Evolutionary conservation across 2,113 vertebrate genomes (phyloP).

Genomic region (Lampris megalopsis): DNA sequence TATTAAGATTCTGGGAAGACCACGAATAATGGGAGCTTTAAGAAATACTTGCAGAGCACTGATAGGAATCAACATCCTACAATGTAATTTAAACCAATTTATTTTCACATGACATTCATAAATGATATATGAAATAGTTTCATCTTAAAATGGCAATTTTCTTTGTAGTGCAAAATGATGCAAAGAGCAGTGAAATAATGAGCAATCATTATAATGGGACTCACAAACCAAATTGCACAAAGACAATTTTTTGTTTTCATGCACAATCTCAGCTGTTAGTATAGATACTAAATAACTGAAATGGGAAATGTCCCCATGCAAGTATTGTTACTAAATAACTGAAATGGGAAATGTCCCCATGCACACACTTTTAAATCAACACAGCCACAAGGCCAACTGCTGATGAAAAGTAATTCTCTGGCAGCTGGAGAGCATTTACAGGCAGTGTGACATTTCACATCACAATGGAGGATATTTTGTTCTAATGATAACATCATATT

Average conservation of each 20-base stretch:
- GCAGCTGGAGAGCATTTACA: background rate
- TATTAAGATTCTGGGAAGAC: too few species aligned
- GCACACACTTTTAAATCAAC: background rate
- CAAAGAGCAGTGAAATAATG: conserved; percentile 25
- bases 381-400: background rate
- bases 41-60: background rate
- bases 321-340: background rate
- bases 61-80: background rate
- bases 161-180: conserved; percentile 55
- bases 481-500: too few species aligned
- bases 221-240: conserved; percentile 39
- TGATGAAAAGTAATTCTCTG: background rate
- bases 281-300: background rate
- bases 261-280: background rate
- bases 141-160: background rate
- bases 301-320: background rate
- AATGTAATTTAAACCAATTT: conserved; percentile 13
- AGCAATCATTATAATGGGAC: background rate
- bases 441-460: background rate
- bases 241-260: conserved; percentile 11
- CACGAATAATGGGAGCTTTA: too few species aligned
- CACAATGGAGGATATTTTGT: background rate
- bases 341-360: background rate
- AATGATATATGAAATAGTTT: conserved; percentile 11
- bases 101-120: conserved; percentile 28